Evolutionary conservation across 2,888 invertebrate genomes (phyloP).

Genomic region (Nebria brevicollis): DNA sequence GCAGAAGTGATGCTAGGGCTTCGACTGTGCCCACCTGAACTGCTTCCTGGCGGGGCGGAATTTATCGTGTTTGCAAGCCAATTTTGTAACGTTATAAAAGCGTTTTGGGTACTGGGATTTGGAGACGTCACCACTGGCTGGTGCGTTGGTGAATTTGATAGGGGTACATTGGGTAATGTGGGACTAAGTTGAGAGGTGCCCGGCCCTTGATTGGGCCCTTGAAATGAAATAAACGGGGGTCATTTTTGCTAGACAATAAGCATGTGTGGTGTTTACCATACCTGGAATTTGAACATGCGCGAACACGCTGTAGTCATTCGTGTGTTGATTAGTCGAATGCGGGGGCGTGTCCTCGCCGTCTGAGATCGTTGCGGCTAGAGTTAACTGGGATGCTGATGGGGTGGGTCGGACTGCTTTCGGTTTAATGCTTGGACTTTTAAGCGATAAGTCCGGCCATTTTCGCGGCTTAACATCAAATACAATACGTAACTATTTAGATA

Average conservation of each 20-base stretch:
- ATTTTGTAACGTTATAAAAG: slow-evolving; percentile 31
- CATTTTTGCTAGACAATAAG: no score
- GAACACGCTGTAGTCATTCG: slow-evolving; percentile 60
- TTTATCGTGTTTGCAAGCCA: slow-evolving; percentile 36
- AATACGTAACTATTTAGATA: background rate
- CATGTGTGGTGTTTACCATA: slow-evolving; percentile 30
- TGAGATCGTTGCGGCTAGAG: slow-evolving; percentile 58
- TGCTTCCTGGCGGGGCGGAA: background rate
- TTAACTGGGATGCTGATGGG: slow-evolving; percentile 57
- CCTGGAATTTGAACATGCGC: slow-evolving; percentile 59
- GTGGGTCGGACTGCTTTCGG: slow-evolving; percentile 68
- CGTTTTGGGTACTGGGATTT: slow-evolving; percentile 38
- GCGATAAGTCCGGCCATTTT: slow-evolving; percentile 83
- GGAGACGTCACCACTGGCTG: slow-evolving; percentile 32
- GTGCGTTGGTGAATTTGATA: slow-evolving; percentile 13
- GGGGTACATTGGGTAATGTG: slow-evolving; percentile 25
- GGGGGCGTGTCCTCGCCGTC: slow-evolving; percentile 53
- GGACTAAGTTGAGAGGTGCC: slow-evolving; percentile 42
- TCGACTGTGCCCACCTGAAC: slow-evolving; percentile 18
- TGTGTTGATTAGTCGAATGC: slow-evolving; percentile 53
- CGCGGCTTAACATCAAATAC: slow-evolving; percentile 69
- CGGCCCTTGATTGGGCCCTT: slow-evolving; percentile 27
- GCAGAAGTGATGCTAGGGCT: slow-evolving; percentile 35
- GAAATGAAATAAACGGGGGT: background rate
- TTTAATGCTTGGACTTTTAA: slow-evolving; percentile 92